phyloP scores from a whole-genome alignment of 2,888 invertebrate species.

The Macrosiphum euphorbiae region DNA sequence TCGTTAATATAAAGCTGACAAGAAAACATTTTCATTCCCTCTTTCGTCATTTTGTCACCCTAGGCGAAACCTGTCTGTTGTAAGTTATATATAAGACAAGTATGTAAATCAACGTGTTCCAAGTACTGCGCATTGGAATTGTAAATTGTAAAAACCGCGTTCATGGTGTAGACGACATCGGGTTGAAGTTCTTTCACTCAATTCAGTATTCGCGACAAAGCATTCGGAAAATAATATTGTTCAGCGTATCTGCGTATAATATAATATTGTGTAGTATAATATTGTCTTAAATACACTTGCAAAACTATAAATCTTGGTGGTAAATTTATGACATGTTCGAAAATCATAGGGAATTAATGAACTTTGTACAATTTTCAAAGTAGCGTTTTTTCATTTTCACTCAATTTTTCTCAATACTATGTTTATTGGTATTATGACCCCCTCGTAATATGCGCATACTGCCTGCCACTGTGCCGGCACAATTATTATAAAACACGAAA shows the following conservation, averaged over 20 bases:
- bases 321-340: background rate
- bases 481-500: background rate
- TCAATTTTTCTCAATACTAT: background rate
- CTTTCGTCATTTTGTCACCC: slow-evolving; percentile 41
- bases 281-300: background rate
- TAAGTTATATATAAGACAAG: slow-evolving; percentile 3
- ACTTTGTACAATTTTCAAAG: background rate
- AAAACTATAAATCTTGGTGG: background rate
- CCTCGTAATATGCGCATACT: background rate
- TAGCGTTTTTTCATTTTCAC: background rate
- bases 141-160: slow-evolving; percentile 24
- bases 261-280: background rate
- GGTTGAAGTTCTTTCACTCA: background rate
- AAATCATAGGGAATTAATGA: background rate
- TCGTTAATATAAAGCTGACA: slow-evolving; percentile 3
- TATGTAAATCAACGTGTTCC: slow-evolving; percentile 35
- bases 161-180: background rate
- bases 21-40: slow-evolving; percentile 12
- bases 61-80: slow-evolving; percentile 17
- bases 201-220: background rate
- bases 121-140: background rate
- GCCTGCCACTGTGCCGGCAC: background rate
- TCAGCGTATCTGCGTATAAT: background rate
- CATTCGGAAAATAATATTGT: background rate
- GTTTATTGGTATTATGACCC: background rate